phyloP scores from a whole-genome alignment of 2,113 vertebrate species.

The Oostethus manadensis region DNA sequence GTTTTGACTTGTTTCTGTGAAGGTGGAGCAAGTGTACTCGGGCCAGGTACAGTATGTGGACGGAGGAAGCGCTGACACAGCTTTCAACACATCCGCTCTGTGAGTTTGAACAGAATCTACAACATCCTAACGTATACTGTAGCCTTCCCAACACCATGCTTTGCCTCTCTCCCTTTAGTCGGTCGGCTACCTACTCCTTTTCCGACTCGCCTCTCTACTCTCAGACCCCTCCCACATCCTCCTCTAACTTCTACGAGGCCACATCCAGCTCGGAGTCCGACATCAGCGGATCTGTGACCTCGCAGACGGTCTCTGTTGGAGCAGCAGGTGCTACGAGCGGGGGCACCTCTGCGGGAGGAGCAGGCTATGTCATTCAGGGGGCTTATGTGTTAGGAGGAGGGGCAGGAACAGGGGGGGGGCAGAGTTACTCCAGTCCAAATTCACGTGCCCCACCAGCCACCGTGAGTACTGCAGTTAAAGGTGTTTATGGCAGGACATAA shows the following conservation, averaged over 20 bases:
- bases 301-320: slow-evolving; percentile 72
- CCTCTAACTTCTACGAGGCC: slow-evolving; percentile 77
- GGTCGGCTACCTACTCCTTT: slow-evolving; percentile 79
- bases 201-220: slow-evolving; percentile 80
- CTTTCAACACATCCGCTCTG: slow-evolving; percentile 81
- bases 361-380: slow-evolving; percentile 80
- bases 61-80: slow-evolving; percentile 67
- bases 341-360: slow-evolving; percentile 36
- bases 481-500: background rate
- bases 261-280: slow-evolving; percentile 73
- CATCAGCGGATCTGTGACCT: slow-evolving; percentile 69
- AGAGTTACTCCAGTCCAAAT: slow-evolving; percentile 81
- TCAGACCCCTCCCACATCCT: slow-evolving; percentile 71
- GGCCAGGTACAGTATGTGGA: slow-evolving; percentile 88
- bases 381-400: slow-evolving; percentile 77
- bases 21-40: slow-evolving; percentile 84
- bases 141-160: background rate
- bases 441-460: slow-evolving; percentile 87
- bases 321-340: slow-evolving; percentile 40
- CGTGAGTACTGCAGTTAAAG: slow-evolving; percentile 65
- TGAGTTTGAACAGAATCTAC: slow-evolving; percentile 58
- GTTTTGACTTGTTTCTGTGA: slow-evolving; percentile 14
- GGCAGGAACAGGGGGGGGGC: slow-evolving; percentile 64
- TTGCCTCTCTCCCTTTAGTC: slow-evolving; percentile 59
- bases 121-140: background rate